Conservation (phyloP, 1,140 invertebrate species). For the Zaprionus ghesquierei region DNA sequence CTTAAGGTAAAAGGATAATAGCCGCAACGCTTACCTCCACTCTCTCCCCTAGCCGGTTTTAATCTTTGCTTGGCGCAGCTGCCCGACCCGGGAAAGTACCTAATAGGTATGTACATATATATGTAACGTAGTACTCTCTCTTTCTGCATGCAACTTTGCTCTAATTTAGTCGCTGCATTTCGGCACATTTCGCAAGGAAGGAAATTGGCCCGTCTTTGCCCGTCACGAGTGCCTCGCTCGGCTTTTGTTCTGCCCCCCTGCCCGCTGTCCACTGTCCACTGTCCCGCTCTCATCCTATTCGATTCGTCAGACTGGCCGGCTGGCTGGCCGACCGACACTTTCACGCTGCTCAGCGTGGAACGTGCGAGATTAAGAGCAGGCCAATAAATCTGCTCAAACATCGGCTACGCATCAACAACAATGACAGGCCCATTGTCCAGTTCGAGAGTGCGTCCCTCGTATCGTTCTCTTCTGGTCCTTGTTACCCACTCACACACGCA, state of each 20-base stretch:
- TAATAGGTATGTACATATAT: too few species aligned
- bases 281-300: not conserved
- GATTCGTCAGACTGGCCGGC: not conserved
- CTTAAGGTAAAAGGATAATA: constrained; percentile 66
- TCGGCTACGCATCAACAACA: constrained; percentile 65
- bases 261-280: too few species aligned
- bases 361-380: constrained; percentile 59
- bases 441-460: constrained; percentile 27
- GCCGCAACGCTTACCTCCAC: constrained; percentile 16
- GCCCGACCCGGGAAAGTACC: not conserved
- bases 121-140: too few species aligned
- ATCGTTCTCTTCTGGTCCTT: not conserved
- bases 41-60: not conserved
- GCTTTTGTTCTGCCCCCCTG: not conserved
- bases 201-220: constrained; percentile 61
- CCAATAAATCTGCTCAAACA: constrained; percentile 69
- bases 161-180: constrained; percentile 67
- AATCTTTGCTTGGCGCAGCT: constrained; percentile 26
- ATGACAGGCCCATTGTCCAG: constrained; percentile 56
- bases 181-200: constrained; percentile 42
- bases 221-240: not conserved
- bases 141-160: constrained; percentile 26
- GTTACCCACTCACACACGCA: too few species aligned
- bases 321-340: constrained; percentile 39
- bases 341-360: constrained; percentile 69